Percentiles rank a stretch among this genome's conserved stretches.
Conservation (phyloP, 1,140 invertebrate species). For the Pantala flavescens region DNA sequence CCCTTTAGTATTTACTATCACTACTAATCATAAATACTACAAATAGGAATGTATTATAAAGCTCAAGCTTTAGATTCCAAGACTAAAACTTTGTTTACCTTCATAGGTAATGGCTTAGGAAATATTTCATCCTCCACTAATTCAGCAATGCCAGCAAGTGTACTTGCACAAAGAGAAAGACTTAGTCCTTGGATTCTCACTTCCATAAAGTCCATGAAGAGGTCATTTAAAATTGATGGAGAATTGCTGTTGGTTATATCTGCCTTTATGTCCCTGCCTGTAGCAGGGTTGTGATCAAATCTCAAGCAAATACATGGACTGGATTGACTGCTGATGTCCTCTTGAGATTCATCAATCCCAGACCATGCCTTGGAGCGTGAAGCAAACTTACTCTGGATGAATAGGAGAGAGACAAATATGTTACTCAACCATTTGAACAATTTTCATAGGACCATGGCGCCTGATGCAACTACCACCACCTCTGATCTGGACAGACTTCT, state of each 20-base stretch:
- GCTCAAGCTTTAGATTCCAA: too few species aligned
- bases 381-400: neutral
- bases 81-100: neutral
- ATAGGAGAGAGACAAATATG: neutral
- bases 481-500: slow-evolving; percentile 1
- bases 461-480: slow-evolving; percentile 2
- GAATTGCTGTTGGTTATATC: neutral
- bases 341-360: neutral
- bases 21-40: too few species aligned
- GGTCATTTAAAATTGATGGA: neutral
- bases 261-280: neutral
- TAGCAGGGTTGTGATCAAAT: neutral
- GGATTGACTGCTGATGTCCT: neutral
- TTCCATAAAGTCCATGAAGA: neutral
- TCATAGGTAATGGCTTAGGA: neutral
- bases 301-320: neutral
- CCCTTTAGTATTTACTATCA: too few species aligned
- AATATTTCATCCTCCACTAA: neutral
- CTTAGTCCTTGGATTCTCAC: neutral
- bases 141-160: neutral
- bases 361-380: neutral
- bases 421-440: neutral
- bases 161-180: neutral
- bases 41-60: too few species aligned
- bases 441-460: neutral